Evolutionary conservation across 2,797 vertebrate species (phyloP), one percentile per base, ranked within the genome.

Genomic region (Tangara arthus): DNA sequence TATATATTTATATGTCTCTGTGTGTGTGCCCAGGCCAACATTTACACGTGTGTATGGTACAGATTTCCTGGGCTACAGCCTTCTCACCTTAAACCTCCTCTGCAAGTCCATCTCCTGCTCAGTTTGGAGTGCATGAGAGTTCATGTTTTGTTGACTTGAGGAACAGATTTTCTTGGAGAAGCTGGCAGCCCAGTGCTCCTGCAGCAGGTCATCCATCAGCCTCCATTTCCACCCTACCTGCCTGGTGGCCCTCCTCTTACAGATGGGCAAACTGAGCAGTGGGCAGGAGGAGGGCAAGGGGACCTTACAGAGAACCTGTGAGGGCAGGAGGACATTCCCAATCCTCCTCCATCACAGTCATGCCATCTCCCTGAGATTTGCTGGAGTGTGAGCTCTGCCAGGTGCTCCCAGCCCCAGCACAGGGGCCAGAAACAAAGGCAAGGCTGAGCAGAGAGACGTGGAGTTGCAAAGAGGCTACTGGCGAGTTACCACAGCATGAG

Each of bases 21-120:
- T 27, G 6, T 35, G 10, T 15, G 8, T 8, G 5, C 35, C 13
- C 35, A 44, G 80, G 39, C 78, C 47, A 57, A 55, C 13, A 26
- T 44, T 64, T 50, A 52, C 28, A 6, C 0, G 0, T 8, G 13
- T 8, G 24, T 39, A 4, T 46, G 0, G 0, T 16, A 8, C 44
- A 42, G 56, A 17, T 52, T 85, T 82, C 37, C 60, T 18, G 30
- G 17, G 23, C 55, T 32, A 6, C 27, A 1, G 44, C 35, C 34
- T 85, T 68, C 68, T 91, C 1, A 0, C 32, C 57, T 53, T 50
- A 50, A 70, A 11, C 21, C 26, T 72, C 17, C 19, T 16, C 59
- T 56, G 55, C 24, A 61, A 39, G 39, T 53, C 88, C 17, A 4
- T 6, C 44, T 86, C 30, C 76, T 78, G 27, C 57, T 84, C 37